Conservation (phyloP, 1,140 invertebrate genomes). For the Pentalonia nigronervosa region DNA sequence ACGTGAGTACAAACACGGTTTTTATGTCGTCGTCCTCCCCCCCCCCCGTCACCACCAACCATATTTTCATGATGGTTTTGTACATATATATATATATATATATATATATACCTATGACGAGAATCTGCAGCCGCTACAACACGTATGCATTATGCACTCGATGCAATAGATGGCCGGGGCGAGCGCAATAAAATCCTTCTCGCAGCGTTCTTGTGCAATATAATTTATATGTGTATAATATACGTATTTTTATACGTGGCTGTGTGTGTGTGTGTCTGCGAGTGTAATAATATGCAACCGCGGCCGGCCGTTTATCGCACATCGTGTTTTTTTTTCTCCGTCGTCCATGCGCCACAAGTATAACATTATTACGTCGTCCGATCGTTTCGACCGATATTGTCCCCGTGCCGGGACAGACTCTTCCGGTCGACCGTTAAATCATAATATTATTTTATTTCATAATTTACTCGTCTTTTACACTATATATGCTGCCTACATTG, state of each 20-base stretch:
- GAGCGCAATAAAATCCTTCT: background rate
- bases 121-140: background rate
- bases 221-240: background rate
- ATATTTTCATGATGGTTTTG: background rate
- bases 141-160: background rate
- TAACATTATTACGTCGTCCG: background rate
- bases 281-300: background rate
- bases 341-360: background rate
- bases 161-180: background rate
- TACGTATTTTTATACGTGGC: background rate
- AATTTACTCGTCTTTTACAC: background rate
- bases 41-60: background rate
- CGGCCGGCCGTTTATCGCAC: background rate
- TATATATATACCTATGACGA: background rate
- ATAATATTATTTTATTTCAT: background rate
- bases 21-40: background rate
- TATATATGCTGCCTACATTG: background rate
- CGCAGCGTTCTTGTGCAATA: background rate
- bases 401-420: background rate
- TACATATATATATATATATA: background rate
- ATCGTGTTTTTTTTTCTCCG: background rate
- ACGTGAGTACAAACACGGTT: background rate
- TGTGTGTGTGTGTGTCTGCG: background rate
- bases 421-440: background rate
- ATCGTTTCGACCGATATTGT: background rate